These are phyloP conservation scores for Crocodylus rhombifer DNA, from an alignment of 2,797 vertebrate genomes.

Conservation along the genomic window DNA sequence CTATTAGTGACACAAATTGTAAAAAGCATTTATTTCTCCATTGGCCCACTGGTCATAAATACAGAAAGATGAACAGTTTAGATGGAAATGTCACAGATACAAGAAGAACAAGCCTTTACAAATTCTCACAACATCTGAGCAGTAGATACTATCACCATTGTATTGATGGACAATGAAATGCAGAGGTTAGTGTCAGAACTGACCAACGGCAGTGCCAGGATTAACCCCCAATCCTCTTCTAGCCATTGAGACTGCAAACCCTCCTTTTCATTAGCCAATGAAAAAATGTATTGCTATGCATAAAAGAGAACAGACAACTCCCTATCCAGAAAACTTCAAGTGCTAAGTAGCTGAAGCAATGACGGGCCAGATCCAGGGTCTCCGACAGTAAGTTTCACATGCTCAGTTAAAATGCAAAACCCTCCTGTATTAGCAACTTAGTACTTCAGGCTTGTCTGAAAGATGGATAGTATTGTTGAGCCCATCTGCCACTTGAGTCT, in stretches of 20 bases:
- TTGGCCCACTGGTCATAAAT: fast-evolving
- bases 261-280: background rate
- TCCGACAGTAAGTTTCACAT: background rate
- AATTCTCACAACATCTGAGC: background rate
- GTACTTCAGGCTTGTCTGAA: background rate
- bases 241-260: background rate
- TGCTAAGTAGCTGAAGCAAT: background rate
- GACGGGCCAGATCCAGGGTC: background rate
- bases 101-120: background rate
- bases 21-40: background rate
- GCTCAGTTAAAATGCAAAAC: background rate
- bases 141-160: fast-evolving
- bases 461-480: background rate
- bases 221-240: background rate
- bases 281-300: background rate
- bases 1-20: background rate
- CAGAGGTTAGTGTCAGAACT: background rate
- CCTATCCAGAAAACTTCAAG: background rate
- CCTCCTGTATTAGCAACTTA: background rate
- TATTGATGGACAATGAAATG: background rate
- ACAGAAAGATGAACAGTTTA: background rate
- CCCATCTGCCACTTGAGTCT: background rate
- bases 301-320: background rate
- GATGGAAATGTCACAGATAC: background rate
- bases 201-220: background rate